A percentile compares a stretch with the other conserved stretches of the same genome.
phyloP scores from a whole-genome alignment of 2,113 vertebrate species.

The Pomatorhinus ruficollis region DNA sequence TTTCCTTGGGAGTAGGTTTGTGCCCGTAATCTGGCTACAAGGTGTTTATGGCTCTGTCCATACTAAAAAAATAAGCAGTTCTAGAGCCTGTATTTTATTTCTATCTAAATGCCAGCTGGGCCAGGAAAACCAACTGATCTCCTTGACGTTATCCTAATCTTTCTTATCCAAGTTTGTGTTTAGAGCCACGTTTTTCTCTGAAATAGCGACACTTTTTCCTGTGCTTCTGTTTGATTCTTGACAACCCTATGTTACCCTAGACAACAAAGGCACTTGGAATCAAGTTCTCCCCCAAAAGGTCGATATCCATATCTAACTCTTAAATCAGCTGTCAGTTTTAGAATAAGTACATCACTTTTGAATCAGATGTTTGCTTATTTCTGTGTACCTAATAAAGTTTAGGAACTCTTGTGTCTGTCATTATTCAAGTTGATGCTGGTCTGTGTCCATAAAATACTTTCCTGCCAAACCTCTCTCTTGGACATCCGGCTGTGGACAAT shows the following conservation, averaged over 20 bases:
- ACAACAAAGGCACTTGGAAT: neutral
- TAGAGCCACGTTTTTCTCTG: neutral
- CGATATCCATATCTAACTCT: neutral
- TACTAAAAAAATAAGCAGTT: neutral
- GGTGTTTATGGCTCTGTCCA: neutral
- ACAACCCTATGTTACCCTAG: neutral
- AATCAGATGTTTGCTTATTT: neutral
- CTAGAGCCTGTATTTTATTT: neutral
- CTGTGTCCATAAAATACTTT: neutral
- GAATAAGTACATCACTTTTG: neutral
- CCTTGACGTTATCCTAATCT: neutral
- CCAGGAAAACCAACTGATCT: neutral
- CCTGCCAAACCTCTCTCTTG: neutral
- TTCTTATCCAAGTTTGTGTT: neutral
- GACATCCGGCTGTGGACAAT: neutral
- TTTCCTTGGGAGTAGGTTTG: neutral
- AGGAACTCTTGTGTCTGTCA: neutral
- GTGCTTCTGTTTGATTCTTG: neutral
- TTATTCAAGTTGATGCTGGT: neutral
- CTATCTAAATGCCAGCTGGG: neutral
- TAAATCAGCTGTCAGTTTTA: neutral
- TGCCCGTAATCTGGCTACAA: neutral
- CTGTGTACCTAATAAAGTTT: neutral
- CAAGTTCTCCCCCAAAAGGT: neutral
- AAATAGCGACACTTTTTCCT: neutral